Conservation (phyloP, 2,113 vertebrate genomes). For the Chloebia gouldiae region DNA sequence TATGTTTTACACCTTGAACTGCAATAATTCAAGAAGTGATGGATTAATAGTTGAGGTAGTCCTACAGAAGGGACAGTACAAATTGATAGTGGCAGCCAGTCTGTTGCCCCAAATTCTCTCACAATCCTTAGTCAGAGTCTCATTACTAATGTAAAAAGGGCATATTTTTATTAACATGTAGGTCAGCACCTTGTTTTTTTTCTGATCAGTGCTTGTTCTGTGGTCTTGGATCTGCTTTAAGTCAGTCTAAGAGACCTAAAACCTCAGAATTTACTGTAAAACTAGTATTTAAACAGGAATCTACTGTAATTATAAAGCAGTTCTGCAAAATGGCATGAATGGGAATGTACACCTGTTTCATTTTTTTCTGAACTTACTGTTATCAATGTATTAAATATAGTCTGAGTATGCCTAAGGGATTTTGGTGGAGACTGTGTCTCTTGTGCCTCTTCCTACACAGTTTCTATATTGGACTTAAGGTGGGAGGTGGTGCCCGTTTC, state of each 20-base stretch:
- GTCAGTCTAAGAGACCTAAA: neutral
- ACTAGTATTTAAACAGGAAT: neutral
- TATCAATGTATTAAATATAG: slow-evolving; percentile 1
- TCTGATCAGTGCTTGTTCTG: neutral
- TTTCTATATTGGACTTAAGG: slow-evolving; percentile 29
- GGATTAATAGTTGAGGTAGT: neutral
- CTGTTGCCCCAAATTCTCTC: neutral
- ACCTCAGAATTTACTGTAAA: neutral
- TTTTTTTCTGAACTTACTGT: neutral
- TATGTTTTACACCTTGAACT: neutral
- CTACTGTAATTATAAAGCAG: neutral
- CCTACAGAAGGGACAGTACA: neutral
- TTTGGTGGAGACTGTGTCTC: neutral
- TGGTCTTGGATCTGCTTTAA: neutral
- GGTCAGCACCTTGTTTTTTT: neutral
- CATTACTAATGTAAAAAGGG: neutral
- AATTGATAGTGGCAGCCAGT: neutral
- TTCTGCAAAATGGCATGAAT: neutral
- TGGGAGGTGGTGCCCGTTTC: neutral
- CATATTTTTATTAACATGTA: neutral
- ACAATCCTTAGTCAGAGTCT: neutral
- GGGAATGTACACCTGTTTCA: neutral
- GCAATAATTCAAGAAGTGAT: neutral
- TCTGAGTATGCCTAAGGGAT: neutral
- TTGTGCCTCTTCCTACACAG: neutral